A percentile compares a stretch with the other conserved stretches of the same genome.
Evolutionary conservation across 2,888 invertebrate genomes (phyloP).

Genomic region (Agrilus biguttatus): DNA sequence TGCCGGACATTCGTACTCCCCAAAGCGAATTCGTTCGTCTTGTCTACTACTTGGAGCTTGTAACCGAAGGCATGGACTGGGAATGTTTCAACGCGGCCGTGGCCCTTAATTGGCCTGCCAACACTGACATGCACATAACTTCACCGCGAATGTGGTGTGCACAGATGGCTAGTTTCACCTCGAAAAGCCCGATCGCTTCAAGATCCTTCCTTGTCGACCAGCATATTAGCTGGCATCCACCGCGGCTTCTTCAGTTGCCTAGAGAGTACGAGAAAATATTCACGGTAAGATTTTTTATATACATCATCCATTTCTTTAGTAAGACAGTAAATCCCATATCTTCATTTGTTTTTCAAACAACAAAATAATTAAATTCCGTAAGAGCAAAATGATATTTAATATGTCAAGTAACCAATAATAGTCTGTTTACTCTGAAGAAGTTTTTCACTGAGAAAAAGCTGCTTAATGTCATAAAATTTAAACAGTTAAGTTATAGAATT

Average conservation of each 20-base stretch:
- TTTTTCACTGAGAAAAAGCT: too few relatives aligned
- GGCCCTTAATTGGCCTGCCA: conserved; percentile 43
- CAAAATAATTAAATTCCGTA: too few relatives aligned
- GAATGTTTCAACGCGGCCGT: conserved; percentile 49
- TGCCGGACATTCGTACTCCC: conserved; percentile 50
- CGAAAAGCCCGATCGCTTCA: conserved; percentile 42
- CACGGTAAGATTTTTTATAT: conserved; percentile 38
- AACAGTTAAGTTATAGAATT: too few relatives aligned
- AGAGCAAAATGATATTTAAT: too few relatives aligned
- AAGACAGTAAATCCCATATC: too few relatives aligned
- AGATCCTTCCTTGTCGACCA: conserved; percentile 57
- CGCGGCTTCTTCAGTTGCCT: conserved; percentile 72
- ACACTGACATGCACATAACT: conserved; percentile 17
- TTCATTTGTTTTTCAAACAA: too few relatives aligned
- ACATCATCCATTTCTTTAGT: background rate
- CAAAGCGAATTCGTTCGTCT: conserved; percentile 64
- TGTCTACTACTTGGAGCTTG: conserved; percentile 64
- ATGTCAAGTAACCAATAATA: too few relatives aligned
- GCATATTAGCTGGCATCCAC: conserved; percentile 67
- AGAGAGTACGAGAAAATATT: conserved; percentile 85
- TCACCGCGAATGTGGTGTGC: conserved; percentile 53
- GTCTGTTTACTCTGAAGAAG: too few relatives aligned
- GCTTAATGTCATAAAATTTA: too few relatives aligned
- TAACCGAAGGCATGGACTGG: conserved; percentile 51
- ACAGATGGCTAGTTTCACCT: conserved; percentile 44